phyloP scores from a whole-genome alignment of 2,888 invertebrate species.

The Athalia cordata region DNA sequence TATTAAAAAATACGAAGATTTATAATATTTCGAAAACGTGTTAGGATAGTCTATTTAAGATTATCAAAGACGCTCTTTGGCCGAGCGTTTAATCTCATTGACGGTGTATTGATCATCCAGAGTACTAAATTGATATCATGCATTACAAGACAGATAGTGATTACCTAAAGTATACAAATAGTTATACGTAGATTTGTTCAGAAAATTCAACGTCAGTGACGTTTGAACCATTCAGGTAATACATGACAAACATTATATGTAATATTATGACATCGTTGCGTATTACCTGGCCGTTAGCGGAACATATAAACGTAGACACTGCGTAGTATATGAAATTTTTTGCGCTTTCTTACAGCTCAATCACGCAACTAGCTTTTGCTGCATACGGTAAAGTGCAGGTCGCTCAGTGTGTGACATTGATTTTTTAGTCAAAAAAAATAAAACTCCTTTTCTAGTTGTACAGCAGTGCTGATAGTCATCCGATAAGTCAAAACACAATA shows the following conservation, averaged over 20 bases:
- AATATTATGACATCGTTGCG: neutral
- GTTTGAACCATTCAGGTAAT: neutral
- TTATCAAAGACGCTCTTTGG: too few relatives aligned
- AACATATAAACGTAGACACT: too few relatives aligned
- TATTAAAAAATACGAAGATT: conserved; percentile 59
- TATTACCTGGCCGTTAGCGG: too few relatives aligned
- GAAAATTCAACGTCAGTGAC: neutral
- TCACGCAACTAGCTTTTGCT: neutral
- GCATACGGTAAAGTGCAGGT: conserved; percentile 18
- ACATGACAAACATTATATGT: neutral
- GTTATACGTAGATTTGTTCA: too few relatives aligned
- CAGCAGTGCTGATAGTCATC: neutral
- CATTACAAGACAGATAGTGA: too few relatives aligned
- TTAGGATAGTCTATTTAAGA: neutral
- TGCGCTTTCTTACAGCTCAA: neutral
- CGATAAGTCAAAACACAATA: neutral
- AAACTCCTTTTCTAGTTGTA: conserved; percentile 5
- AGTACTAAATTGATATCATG: too few relatives aligned
- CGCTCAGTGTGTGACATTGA: neutral
- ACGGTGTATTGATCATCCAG: too few relatives aligned
- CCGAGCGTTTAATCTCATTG: too few relatives aligned
- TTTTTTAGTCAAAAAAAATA: neutral
- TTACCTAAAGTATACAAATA: too few relatives aligned
- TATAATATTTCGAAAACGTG: conserved; percentile 53
- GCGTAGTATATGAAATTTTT: neutral